Evolutionary conservation across 64 coral and sea anemone genomes (phyloP), one percentile per base, ranked within the genome.

Genomic region (Pachyseris speciosa): DNA sequence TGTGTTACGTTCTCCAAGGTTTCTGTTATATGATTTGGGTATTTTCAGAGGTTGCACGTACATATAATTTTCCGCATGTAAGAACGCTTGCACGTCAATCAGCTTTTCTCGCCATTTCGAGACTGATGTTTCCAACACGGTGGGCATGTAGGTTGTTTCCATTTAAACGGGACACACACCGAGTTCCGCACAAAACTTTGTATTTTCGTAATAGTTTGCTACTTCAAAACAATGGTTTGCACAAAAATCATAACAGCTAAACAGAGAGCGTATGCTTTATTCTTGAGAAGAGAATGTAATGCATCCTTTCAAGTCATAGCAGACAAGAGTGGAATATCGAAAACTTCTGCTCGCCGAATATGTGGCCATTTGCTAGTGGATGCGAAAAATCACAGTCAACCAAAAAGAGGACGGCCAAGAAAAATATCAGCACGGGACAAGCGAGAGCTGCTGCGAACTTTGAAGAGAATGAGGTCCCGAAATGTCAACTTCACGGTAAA

Each of bases 401-500:
- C 31, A 2, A 67, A 67, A 12, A 5, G 9, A 7, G 64, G 64
- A 67, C 31, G 64, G 33, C 64, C 64, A 67, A 5, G 64, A 67
- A 67, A 67, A 12, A 29, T 67, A 67, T 33, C 28, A 1, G 64
- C 31, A 67, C 7, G 64, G 15, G 15, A 67, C 9, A 32, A 33
- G 27, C 64, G 1, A 12, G 7, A 33, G 10, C 2, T 67, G 26
- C 31, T 67, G 31, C 64, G 64, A 33, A 67, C 64, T 6, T 67
- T 67, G 0, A 67, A 8, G 27, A 7, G 0, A 12, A 33, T 67
- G 7, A 0, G 83, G 26, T 10, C 29, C 29, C 69, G n/a, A 3
- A 69, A 86, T 69, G 36, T 65, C 13, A 37, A 86, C 29, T 16
- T 86, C 48, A 86, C 83, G 28, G 83, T 86, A 19, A 86, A 42